phyloP scores from a whole-genome alignment of 37 sponge, comb jelly and placozoan species.

The Chondrilla cf. caribensis region DNA sequence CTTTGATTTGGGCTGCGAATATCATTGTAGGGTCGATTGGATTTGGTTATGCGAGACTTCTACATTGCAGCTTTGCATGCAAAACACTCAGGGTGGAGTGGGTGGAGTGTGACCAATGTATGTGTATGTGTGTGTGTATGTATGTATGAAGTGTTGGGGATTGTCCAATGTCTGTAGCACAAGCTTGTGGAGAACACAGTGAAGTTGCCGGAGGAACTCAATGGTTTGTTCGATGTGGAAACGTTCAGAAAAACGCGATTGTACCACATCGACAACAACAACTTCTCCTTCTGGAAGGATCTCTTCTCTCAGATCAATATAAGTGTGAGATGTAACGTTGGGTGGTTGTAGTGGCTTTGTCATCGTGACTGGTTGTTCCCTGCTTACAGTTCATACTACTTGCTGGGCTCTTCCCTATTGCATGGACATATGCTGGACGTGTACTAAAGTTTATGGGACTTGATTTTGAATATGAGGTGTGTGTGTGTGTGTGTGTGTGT shows the following conservation, averaged over 20 bases:
- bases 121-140: too few relatives aligned
- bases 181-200: slow-evolving; percentile 27
- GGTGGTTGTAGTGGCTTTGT: not conserved
- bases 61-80: too few relatives aligned
- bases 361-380: not conserved
- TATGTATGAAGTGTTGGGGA: too few relatives aligned
- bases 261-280: slow-evolving; percentile 91
- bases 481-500: not conserved
- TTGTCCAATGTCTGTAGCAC: slow-evolving; percentile 1
- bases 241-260: slow-evolving; percentile 74
- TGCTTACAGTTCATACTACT: slow-evolving; percentile 43
- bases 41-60: too few relatives aligned
- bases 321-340: not conserved
- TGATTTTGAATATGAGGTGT: slow-evolving; percentile 53
- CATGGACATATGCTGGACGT: slow-evolving; percentile 65
- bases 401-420: slow-evolving; percentile 35
- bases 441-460: slow-evolving; percentile 46
- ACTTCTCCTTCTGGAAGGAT: slow-evolving; percentile 45
- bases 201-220: slow-evolving; percentile 60
- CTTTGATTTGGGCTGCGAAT: too few relatives aligned
- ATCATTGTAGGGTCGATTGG: too few relatives aligned
- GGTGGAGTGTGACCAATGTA: too few relatives aligned
- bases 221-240: slow-evolving; percentile 55
- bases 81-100: too few relatives aligned
- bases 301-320: slow-evolving; percentile 61